Evolutionary conservation across 1,140 invertebrate species (phyloP).

Genomic region (Eriosoma lanigerum): DNA sequence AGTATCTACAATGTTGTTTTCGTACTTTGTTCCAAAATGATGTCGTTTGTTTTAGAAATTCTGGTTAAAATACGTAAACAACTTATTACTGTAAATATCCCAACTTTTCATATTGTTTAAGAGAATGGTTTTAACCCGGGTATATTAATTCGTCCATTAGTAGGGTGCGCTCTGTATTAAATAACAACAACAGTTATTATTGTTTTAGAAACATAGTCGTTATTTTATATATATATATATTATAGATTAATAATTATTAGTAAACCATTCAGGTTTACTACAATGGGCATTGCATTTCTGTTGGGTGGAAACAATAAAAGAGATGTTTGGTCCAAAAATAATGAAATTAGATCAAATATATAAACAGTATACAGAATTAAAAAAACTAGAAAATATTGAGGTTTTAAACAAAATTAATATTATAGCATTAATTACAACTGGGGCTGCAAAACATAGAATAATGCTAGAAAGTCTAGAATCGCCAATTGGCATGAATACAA

Average conservation of each 20-base stretch:
- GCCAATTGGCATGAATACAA: slow-evolving; percentile 59
- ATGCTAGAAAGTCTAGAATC: slow-evolving; percentile 66
- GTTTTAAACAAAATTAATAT: slow-evolving; percentile 58
- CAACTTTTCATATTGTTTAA: too few relatives aligned
- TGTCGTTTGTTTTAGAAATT: too few relatives aligned
- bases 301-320: slow-evolving; percentile 13
- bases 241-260: too few relatives aligned
- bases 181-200: too few relatives aligned
- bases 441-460: slow-evolving; percentile 69
- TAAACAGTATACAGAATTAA: slow-evolving; percentile 43
- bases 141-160: too few relatives aligned
- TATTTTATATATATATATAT: not conserved
- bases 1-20: too few relatives aligned
- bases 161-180: too few relatives aligned
- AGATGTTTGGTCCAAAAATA: slow-evolving; percentile 28
- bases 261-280: too few relatives aligned
- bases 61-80: too few relatives aligned
- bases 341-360: not conserved
- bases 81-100: too few relatives aligned
- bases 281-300: slow-evolving; percentile 14
- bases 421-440: slow-evolving; percentile 79
- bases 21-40: too few relatives aligned
- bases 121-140: not conserved
- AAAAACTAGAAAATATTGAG: slow-evolving; percentile 45
- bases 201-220: too few relatives aligned